These are phyloP conservation scores for Rhodeus uyekii DNA, from an alignment of 2,797 vertebrate genomes.

Conservation along the genomic window DNA sequence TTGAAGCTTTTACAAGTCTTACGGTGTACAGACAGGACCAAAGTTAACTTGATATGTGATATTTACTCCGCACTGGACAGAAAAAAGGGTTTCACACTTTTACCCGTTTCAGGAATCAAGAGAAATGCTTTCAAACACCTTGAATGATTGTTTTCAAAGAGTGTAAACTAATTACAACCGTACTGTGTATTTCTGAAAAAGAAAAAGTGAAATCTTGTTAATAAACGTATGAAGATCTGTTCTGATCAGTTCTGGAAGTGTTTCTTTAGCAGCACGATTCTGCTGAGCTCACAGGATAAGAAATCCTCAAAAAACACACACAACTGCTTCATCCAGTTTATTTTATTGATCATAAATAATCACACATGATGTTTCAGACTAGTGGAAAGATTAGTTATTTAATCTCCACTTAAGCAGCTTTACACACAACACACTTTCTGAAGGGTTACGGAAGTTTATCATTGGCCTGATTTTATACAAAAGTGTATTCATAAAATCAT, in stretches of 20 bases:
- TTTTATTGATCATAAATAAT: no score
- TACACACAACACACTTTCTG: not conserved
- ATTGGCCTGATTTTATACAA: not conserved
- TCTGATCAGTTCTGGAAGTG: no score
- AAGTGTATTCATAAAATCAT: not conserved
- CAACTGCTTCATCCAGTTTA: no score
- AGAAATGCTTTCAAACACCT: not conserved
- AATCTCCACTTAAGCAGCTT: not conserved
- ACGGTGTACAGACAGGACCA: slow-evolving; percentile 39
- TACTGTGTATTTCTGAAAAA: slow-evolving; percentile 51
- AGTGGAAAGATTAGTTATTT: not conserved
- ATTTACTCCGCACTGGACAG: not conserved
- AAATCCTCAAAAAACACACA: not conserved
- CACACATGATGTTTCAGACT: no score
- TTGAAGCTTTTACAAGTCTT: slow-evolving; percentile 54
- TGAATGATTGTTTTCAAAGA: slow-evolving; percentile 55
- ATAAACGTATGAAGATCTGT: slow-evolving; percentile 59
- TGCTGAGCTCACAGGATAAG: not conserved
- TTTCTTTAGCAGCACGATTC: not conserved
- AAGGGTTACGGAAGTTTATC: not conserved
- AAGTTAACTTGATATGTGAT: slow-evolving; percentile 10
- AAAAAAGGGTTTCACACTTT: not conserved
- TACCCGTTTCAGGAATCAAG: slow-evolving; percentile 5
- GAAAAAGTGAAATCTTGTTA: slow-evolving; percentile 57
- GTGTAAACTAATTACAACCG: slow-evolving; percentile 57